Evolutionary conservation across 92 coral and sea anemone genomes (phyloP).

Genomic region (Siderastrea siderea): DNA sequence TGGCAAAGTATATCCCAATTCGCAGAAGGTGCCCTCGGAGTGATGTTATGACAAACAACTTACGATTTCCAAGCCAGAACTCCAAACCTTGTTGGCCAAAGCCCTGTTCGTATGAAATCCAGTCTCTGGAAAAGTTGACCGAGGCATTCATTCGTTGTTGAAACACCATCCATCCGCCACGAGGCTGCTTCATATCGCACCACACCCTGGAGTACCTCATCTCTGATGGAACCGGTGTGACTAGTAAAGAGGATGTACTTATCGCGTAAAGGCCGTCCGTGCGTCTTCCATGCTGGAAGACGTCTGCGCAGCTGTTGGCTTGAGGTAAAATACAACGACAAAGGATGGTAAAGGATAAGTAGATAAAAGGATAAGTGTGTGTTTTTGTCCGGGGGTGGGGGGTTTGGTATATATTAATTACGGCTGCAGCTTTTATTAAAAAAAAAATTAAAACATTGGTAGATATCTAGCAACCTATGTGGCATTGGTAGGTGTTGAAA

Average conservation of each 20-base stretch:
- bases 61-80: slow-evolving; percentile 54
- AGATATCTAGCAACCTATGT: no score
- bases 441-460: no score
- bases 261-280: slow-evolving; percentile 18
- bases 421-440: no score
- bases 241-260: background rate
- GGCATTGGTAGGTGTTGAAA: no score
- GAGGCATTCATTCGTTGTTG: slow-evolving; percentile 21
- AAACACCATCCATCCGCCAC: slow-evolving; percentile 46
- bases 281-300: slow-evolving; percentile 13
- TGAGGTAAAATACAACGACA: background rate
- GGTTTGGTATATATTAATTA: no score
- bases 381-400: no score
- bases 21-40: background rate
- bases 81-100: slow-evolving; percentile 35
- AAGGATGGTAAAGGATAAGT: background rate
- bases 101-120: slow-evolving; percentile 31
- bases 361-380: no score
- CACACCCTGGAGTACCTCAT: background rate
- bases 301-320: slow-evolving; percentile 14
- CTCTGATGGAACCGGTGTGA: background rate
- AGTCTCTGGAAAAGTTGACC: slow-evolving; percentile 21
- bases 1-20: background rate
- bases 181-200: slow-evolving; percentile 30
- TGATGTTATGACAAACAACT: background rate